A percentile compares a stretch with the other conserved stretches of the same genome.
Conservation (phyloP, 1,140 invertebrate genomes). For the Ruditapes philippinarum region DNA sequence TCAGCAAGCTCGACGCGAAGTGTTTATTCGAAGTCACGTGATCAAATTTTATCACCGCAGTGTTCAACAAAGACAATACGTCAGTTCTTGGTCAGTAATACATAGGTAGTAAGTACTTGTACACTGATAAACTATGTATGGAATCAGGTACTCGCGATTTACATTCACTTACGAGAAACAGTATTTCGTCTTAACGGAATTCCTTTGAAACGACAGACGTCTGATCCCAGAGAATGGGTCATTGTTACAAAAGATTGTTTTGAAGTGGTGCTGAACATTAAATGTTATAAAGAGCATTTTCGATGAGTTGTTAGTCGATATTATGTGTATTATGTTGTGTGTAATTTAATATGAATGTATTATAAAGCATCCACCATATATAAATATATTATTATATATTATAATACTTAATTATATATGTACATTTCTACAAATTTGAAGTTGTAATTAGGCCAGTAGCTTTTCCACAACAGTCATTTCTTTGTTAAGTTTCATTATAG, state of each 20-base stretch:
- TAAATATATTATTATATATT: conserved; percentile 22
- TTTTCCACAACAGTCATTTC: neutral
- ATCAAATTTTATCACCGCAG: conserved; percentile 38
- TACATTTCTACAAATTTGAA: neutral
- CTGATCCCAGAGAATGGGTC: neutral
- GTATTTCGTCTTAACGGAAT: neutral
- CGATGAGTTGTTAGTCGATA: conserved; percentile 28
- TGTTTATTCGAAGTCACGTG: neutral
- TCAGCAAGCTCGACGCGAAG: neutral
- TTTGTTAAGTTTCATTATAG: neutral
- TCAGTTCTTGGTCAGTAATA: conserved; percentile 39
- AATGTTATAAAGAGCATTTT: neutral
- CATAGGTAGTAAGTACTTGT: neutral
- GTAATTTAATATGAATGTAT: conserved; percentile 10
- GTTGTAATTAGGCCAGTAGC: conserved; percentile 10
- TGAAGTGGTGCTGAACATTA: conserved; percentile 5
- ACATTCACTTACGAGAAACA: neutral
- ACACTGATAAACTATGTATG: neutral
- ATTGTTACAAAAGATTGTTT: neutral
- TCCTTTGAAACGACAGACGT: neutral
- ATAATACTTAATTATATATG: conserved; percentile 1
- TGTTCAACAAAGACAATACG: conserved; percentile 24
- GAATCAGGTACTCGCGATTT: neutral
- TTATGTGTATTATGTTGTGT: conserved; percentile 26
- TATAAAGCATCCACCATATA: neutral